phyloP scores from a whole-genome alignment of 2,113 vertebrate genomes.

The Oceanodroma tethys region DNA sequence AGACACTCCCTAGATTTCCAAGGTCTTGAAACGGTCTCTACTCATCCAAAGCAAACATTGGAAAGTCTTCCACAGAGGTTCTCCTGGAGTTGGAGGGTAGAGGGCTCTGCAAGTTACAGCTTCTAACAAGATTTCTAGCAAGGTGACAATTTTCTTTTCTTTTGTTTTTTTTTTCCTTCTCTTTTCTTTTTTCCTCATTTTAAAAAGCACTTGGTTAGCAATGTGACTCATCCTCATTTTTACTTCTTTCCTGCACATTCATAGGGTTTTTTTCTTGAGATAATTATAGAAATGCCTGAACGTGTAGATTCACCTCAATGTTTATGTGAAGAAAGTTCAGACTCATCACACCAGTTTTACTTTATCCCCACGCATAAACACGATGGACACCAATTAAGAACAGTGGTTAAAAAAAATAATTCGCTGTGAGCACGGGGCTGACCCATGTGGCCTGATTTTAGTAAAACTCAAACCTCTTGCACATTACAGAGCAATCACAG shows the following conservation, averaged over 20 bases:
- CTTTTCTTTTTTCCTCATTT: neutral
- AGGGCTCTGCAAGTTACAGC: neutral
- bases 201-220: neutral
- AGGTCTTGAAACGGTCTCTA: neutral
- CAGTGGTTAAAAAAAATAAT: neutral
- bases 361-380: neutral
- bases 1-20: neutral
- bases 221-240: neutral
- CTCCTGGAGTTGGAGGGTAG: neutral
- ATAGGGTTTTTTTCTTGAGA: neutral
- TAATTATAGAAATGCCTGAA: neutral
- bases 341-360: neutral
- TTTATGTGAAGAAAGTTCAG: neutral
- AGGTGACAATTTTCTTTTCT: neutral
- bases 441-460: neutral
- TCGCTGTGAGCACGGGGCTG: rapidly evolving
- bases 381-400: neutral
- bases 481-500: neutral
- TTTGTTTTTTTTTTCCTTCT: no score
- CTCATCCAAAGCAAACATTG: neutral
- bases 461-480: neutral
- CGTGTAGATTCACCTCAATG: neutral
- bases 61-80: neutral
- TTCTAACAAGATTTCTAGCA: neutral
- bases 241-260: neutral